Evolutionary conservation across 1,140 invertebrate genomes (phyloP), one percentile per base, ranked within the genome.

Genomic region (Thaumatotibia leucotreta): DNA sequence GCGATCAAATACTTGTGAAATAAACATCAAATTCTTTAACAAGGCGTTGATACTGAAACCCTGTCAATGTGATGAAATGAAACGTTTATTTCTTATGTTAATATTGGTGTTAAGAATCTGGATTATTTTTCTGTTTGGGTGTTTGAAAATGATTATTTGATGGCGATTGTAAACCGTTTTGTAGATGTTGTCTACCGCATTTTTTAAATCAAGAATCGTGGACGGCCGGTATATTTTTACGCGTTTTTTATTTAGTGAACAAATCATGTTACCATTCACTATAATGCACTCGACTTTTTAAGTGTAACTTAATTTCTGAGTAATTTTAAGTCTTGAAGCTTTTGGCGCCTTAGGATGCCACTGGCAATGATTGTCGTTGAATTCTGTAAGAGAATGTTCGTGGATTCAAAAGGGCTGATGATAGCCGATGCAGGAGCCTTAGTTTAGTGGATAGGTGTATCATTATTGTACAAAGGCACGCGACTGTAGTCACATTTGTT

Each of bases 251-350:
- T 77, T 84, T 88, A 88, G 84, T 86, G 86, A 89, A 87, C 80
- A 86, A 87, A 88, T 78, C 75, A 86, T 89, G 86, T 89, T 89
- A 89, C 86, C 86, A 89, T 85, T 85, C 86, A 85, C 79, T 85
- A 80, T 85, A 82, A 84, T 80, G 77, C 82, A 85, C 78, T 83
- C 78, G 78, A 83, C 73, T 72, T 61, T 77, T 80, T 87, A 83
- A 85, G 73, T 77, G 75, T 88, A 87, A 85, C 80, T 86, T 83
- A 74, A 67, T 80, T 82, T 80, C 67, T 82, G 73, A 75, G 73
- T 84, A 80, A 84, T 82, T 76, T 81, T 82, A 81, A 82, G 77
- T 58, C 11, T 17, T 6, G 11, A 58, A 29, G 52, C 52, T 58
- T 27, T 23, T 27, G 20, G 17, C 17, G 49, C 49, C 6, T 20